Evolutionary conservation across 2,888 invertebrate species (phyloP), one percentile per base, ranked within the genome.

Genomic region (Emmelina monodactyla): DNA sequence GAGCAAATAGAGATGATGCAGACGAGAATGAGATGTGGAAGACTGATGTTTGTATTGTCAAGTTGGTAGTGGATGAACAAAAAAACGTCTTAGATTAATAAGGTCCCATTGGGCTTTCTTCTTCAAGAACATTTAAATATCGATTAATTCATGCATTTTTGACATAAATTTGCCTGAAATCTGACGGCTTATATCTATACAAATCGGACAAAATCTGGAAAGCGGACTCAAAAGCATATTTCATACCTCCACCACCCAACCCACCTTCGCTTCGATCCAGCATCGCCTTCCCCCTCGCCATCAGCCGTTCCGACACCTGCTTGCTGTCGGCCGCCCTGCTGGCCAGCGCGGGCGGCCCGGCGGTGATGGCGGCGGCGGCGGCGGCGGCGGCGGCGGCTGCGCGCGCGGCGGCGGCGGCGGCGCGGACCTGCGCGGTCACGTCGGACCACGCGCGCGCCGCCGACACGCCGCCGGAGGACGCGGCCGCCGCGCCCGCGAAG

Each of bases 391-490:
- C 50, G 0, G 51, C 53, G 0, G 80, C 75, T 28, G 62, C 50
- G 40, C 71, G 62, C 28, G 82, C 61, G 34, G 81, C 61, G 29
- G 62, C 49, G 19, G 63, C 35, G 28, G 84, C 70, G 34, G 51
- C 78, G 15, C 53, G 81, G 46, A 64, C 73, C 2, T 62, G 62
- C 22, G 70, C 76, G 0, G 90, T 89, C 42, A 86, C 85, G 28
- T 67, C 63, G 0, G 87, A 83, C 50, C 86, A 85, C 19, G 83
- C 72, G 45, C 73, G 82, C 0, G 90, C 91, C 28, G 84, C 84
- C 7, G 79, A 63, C 34, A 94, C 84, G 13, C 88, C 87, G 35
- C 86, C 84, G 0, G 88, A 84, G 1, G 95, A 91, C 35, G 88
- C 86, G 39, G 88, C 85, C 45, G 92, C 83, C 0, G 87, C 85